Base-by-base conservation (phyloP, 2,888 invertebrate genomes). In the Lasioglossum marginatum region DNA sequence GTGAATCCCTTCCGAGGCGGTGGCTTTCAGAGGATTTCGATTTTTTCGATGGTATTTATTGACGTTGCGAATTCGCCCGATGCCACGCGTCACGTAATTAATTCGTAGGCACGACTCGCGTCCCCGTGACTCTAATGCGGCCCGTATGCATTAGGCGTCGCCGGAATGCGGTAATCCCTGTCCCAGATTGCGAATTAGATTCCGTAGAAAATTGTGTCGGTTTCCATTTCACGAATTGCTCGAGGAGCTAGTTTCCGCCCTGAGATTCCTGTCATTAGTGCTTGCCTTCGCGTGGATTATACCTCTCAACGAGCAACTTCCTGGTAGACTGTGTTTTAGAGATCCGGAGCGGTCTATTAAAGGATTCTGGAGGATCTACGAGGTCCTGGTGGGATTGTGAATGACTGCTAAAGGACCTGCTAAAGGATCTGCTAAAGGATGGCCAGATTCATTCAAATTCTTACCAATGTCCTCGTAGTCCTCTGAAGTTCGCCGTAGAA, bases 61-160 rank as follows among this genome's bases (percentile, higher is more conserved):
- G 60, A 75, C 68, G 85, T 81, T 70, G 73, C 16, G 37, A 68
- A 66, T 66, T 31, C 16, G 31, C 6, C n/a, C 70, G 73, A 81
- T 57, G 86, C 70, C 79, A 77, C 86, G 78, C 63, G 63, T 63
- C 78, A 77, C 77, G 77, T 40, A 73, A 43, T 76, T 78, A 75
- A 82, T 87, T 87, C 84, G 77, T 79, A 87, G 82, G 52, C 79
- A 80, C 52, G 72, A 77, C 52, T 80, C 72, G 79, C 66, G 66
- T 79, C 73, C 70, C 34, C 80, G 70, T 79, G 82, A 81, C 74
- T 87, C 43, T 34, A 82, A 77, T 31, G 75, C 57, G 60, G 4
- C 14, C 43, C 68, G 66, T 72, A 45, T 72, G 48, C 40, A 45
- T 71, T 43, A 82, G 66, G 68, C 34, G 16, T n/a, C 27, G 63